Evolutionary conservation across 1,140 invertebrate species (phyloP), one percentile per base, ranked within the genome.

Genomic region (Bombus turneri): DNA sequence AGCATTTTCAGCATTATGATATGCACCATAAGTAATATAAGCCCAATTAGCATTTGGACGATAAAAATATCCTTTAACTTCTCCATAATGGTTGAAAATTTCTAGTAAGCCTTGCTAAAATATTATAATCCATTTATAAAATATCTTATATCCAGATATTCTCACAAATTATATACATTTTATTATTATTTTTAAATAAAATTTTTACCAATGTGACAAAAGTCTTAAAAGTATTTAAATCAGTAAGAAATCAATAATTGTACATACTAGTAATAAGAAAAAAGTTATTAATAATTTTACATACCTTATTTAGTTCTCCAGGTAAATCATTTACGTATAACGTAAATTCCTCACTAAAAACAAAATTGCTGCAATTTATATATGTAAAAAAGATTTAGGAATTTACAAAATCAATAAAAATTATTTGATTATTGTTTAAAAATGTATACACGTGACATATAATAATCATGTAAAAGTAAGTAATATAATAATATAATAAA

Each of bases 21-120:
- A 93, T 3, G 87, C 86, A 10, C 34, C 47, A 83, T 92, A 94
- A 28, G 86, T 92, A 66, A 94, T 78, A 81, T 87, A 94, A 18
- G 92, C 92, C 92, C 92, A 95, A 25, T 68, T 75, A 6, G 88
- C 72, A 73, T 83, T 64, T 15, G 13, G 43, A 15, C 81, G 91
- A 25, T 78, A 86, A 10, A 93, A 81, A 28, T 93, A 68, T 34
- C 78, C 85, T 25, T 18, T 86, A 0, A 95, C 81, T 57, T 81
- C 18, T 10, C 94, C 94, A 88, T 93, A 94, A 28, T 82, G 34
- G 15, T 71, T 59, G 81, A 95, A 95, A 28, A 95, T 81, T 83
- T 91, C 74, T 34, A 39, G 43, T 8, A 95, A 83, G 0, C 93
- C 94, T 83, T 88, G 81, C 94, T 94, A 87, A 66, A 86, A 85